These are phyloP conservation scores for Resseliella maxima DNA, from an alignment of 2,888 invertebrate species.

Conservation along the genomic window DNA sequence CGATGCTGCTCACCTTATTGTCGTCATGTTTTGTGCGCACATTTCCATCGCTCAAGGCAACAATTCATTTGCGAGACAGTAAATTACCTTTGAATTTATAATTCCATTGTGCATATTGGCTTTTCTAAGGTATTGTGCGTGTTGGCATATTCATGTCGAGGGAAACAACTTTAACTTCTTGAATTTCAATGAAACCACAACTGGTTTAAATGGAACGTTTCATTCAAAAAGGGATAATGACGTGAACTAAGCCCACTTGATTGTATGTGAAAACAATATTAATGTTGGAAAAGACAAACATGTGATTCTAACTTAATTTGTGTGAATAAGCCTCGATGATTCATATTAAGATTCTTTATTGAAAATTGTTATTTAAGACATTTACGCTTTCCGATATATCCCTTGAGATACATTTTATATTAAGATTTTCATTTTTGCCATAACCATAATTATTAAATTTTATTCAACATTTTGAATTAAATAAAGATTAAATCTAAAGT, in stretches of 20 bases:
- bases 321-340: too few species aligned
- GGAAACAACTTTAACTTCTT: not conserved
- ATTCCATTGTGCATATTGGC: not conserved
- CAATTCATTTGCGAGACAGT: not conserved
- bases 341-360: too few species aligned
- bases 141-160: not conserved
- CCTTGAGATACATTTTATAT: too few species aligned
- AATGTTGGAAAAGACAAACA: too few species aligned
- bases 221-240: not conserved
- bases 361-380: too few species aligned
- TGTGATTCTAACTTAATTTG: too few species aligned
- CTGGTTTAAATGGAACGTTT: not conserved
- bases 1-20: not conserved
- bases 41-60: not conserved
- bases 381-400: too few species aligned
- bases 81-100: not conserved
- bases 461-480: too few species aligned
- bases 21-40: not conserved
- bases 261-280: not conserved
- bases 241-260: not conserved
- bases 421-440: too few species aligned
- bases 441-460: too few species aligned
- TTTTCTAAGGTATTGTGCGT: not conserved
- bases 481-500: too few species aligned
- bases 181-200: not conserved